Evolutionary conservation across 2,888 invertebrate species (phyloP).

Genomic region (Synergus umbraculus): DNA sequence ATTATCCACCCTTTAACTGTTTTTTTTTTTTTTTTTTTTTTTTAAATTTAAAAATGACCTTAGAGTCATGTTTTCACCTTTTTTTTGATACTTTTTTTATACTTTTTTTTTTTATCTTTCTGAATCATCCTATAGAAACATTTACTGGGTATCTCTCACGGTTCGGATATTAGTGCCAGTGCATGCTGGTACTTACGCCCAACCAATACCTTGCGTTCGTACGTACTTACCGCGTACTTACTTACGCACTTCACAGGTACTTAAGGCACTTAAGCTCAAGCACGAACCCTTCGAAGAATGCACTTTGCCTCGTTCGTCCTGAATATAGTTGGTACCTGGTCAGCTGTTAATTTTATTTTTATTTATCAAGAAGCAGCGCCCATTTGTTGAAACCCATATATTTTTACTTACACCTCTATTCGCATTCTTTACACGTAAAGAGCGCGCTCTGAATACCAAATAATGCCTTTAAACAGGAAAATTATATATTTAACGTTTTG

Average conservation of each 20-base stretch:
- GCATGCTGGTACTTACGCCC: constrained; percentile 21
- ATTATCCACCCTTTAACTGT: not conserved
- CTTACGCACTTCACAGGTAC: constrained; percentile 49
- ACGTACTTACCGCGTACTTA: constrained; percentile 54
- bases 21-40: no score
- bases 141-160: constrained; percentile 27
- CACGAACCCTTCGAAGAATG: constrained; percentile 40
- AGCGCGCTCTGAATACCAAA: constrained; percentile 25
- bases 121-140: not conserved
- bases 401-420: constrained; percentile 29
- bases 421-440: constrained; percentile 24
- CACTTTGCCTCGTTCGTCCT: constrained; percentile 38
- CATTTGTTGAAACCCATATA: constrained; percentile 30
- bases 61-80: not conserved
- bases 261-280: constrained; percentile 36
- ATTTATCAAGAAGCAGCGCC: constrained; percentile 33
- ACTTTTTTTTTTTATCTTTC: not conserved
- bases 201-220: constrained; percentile 50
- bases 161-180: constrained; percentile 36
- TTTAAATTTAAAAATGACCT: not conserved
- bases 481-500: constrained; percentile 16
- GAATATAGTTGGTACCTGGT: constrained; percentile 34
- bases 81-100: not conserved
- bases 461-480: constrained; percentile 12
- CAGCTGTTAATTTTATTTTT: constrained; percentile 38